phyloP scores from a whole-genome alignment of 1,140 invertebrate genomes.

The Drosophila quadrilineata region DNA sequence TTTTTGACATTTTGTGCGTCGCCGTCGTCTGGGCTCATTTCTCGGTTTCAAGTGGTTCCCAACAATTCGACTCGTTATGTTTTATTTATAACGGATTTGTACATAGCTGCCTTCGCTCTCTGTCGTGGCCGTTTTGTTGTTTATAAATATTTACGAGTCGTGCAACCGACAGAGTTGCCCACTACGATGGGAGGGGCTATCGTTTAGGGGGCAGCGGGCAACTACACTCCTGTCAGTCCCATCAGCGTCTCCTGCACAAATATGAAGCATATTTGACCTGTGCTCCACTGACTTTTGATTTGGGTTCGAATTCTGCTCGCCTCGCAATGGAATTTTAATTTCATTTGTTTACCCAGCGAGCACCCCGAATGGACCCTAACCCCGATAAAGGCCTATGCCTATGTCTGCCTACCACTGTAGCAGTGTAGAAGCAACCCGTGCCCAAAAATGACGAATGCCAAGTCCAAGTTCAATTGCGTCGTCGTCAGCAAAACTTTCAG shows the following conservation, averaged over 20 bases:
- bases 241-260: constrained; percentile 13
- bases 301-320: constrained; percentile 42
- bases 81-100: constrained; percentile 78
- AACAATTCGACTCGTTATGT: constrained; percentile 62
- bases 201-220: background rate
- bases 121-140: constrained; percentile 48
- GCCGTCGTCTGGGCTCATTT: constrained; percentile 50
- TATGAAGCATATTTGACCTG: constrained; percentile 42
- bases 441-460: too few species aligned
- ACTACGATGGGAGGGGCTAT: background rate
- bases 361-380: background rate
- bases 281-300: constrained; percentile 39
- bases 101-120: constrained; percentile 42
- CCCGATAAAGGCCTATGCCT: background rate
- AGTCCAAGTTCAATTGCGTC: too few species aligned
- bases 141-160: constrained; percentile 69
- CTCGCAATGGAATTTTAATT: constrained; percentile 64
- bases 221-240: constrained; percentile 11
- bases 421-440: too few species aligned
- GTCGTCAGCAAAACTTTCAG: constrained; percentile 26
- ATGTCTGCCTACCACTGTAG: background rate
- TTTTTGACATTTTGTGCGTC: constrained; percentile 68
- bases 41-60: constrained; percentile 62
- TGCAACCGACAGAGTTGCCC: background rate
- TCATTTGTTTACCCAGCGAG: constrained; percentile 47